phyloP scores from a whole-genome alignment of 1,140 invertebrate genomes.

The Brachionus plicatilis region DNA sequence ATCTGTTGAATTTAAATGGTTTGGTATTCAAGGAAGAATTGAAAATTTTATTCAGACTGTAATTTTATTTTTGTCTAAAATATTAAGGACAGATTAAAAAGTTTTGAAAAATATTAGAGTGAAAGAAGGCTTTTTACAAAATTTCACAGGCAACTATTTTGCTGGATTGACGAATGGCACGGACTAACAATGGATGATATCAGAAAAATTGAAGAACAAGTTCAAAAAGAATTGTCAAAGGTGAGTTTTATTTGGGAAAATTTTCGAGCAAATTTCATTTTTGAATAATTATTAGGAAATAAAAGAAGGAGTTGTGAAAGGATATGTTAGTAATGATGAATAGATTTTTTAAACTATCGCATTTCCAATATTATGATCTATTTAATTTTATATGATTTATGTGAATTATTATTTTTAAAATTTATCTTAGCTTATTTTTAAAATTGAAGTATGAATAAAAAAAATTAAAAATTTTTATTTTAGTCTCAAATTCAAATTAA shows the following conservation, averaged over 20 bases:
- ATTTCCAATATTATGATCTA: too few relatives aligned
- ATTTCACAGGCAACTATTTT: slow-evolving; percentile 94
- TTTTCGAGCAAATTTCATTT: neutral
- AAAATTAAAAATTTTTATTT: too few relatives aligned
- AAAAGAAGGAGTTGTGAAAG: neutral
- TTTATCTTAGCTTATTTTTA: too few relatives aligned
- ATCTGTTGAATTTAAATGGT: slow-evolving; percentile 98
- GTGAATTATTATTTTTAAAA: too few relatives aligned
- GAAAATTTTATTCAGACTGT: slow-evolving; percentile 68
- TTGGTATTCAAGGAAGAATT: slow-evolving; percentile 85
- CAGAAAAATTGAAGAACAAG: slow-evolving; percentile 47
- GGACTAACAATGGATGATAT: slow-evolving; percentile 54
- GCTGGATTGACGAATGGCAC: slow-evolving; percentile 53
- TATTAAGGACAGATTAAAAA: too few relatives aligned
- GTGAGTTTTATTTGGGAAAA: neutral
- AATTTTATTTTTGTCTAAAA: slow-evolving; percentile 6
- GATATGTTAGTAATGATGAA: neutral
- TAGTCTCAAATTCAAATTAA: too few relatives aligned
- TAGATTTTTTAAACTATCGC: neutral
- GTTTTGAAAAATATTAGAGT: neutral
- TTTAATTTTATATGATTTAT: too few relatives aligned
- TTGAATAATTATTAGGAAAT: neutral
- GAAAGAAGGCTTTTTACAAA: slow-evolving; percentile 73
- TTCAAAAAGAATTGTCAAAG: slow-evolving; percentile 23
- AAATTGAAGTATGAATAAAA: too few relatives aligned